These are phyloP conservation scores for Misgurnus mizolepis DNA, from an alignment of 2,113 vertebrate species.

Conservation along the genomic window DNA sequence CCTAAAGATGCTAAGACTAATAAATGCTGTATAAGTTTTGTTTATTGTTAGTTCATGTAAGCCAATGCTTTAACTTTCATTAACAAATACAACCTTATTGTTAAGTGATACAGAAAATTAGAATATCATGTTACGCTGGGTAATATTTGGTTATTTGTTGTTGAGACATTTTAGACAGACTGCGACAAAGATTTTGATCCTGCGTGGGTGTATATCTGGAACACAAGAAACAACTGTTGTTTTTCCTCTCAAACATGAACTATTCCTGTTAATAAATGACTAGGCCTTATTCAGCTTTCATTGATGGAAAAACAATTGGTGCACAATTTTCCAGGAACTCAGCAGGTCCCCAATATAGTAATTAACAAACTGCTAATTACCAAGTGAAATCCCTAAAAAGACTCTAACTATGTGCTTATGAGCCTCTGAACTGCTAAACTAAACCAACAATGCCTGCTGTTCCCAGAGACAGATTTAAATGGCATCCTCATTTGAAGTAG, in stretches of 20 bases:
- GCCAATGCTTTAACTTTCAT: too few species aligned
- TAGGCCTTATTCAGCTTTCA: slow-evolving; percentile 22
- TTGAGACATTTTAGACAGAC: not conserved
- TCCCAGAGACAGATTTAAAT: not conserved
- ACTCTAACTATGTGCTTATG: not conserved
- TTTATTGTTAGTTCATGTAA: too few species aligned
- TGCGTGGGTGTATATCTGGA: not conserved
- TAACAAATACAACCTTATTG: too few species aligned
- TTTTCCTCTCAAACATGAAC: not conserved
- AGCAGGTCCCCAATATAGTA: not conserved
- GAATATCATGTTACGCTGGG: too few species aligned
- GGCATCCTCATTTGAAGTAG: too few species aligned
- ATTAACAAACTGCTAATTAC: slow-evolving; percentile 31
- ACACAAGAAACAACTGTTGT: not conserved
- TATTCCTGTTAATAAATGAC: slow-evolving; percentile 31
- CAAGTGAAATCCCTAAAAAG: not conserved
- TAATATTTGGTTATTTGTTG: not conserved
- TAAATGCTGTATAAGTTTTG: too few species aligned
- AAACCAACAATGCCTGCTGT: not conserved
- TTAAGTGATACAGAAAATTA: too few species aligned
- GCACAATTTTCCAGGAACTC: slow-evolving; percentile 5
- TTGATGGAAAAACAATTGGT: slow-evolving; percentile 11
- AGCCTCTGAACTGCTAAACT: not conserved
- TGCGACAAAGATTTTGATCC: not conserved
- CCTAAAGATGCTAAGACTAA: too few species aligned